phyloP scores from a whole-genome alignment of 2,797 vertebrate genomes.

The Parambassis ranga region DNA sequence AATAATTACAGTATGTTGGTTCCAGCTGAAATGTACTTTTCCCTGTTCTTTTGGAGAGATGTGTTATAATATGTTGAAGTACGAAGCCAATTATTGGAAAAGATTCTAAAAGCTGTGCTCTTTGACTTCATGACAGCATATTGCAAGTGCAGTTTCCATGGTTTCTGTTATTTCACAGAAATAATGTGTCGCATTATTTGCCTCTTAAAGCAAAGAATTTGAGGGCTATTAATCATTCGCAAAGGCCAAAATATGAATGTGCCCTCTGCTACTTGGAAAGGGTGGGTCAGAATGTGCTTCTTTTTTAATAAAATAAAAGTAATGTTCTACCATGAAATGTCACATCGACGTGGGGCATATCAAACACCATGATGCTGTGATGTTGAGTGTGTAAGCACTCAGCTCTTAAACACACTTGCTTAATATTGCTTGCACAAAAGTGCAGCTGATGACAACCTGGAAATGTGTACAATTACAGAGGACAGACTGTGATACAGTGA shows the following conservation, averaged over 20 bases:
- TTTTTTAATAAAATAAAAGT: conserved; percentile 27
- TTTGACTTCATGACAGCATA: conserved; percentile 41
- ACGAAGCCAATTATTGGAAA: conserved; percentile 51
- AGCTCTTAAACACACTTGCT: neutral
- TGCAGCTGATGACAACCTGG: neutral
- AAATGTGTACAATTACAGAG: too few species aligned
- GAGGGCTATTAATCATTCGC: conserved; percentile 25
- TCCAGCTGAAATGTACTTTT: neutral
- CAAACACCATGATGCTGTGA: neutral
- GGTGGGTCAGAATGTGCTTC: conserved; percentile 4
- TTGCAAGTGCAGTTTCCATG: conserved; percentile 60
- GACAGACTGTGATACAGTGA: too few species aligned
- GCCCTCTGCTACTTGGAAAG: conserved; percentile 2
- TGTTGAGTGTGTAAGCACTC: neutral
- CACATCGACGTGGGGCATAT: conserved; percentile 23
- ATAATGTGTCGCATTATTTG: conserved; percentile 48
- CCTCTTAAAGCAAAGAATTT: conserved; percentile 40
- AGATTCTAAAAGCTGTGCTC: conserved; percentile 33
- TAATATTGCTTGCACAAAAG: neutral
- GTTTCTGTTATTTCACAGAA: conserved; percentile 60
- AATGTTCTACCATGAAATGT: conserved; percentile 26
- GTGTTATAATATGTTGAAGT: conserved; percentile 24
- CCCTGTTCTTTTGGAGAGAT: conserved; percentile 34
- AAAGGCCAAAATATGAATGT: conserved; percentile 14
- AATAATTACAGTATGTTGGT: neutral